Percentiles rank a stretch among this genome's conserved stretches.
Evolutionary conservation across 2,797 vertebrate species (phyloP).

Genomic region (Lerista edwardsae): DNA sequence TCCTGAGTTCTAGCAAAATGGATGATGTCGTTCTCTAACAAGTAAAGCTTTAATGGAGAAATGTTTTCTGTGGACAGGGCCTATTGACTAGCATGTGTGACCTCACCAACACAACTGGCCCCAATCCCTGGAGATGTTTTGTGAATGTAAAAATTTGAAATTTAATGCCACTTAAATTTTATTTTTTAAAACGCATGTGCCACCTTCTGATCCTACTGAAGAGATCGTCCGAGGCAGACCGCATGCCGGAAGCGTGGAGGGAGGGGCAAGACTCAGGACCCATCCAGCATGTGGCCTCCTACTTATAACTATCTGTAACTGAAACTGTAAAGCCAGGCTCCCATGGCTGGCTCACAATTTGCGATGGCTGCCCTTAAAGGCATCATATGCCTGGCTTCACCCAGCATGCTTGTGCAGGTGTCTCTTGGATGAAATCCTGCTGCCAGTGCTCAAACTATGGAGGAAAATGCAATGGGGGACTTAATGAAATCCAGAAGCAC

Average conservation of each 20-base stretch:
- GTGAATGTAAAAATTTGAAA: too few relatives aligned
- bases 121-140: not conserved
- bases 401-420: too few relatives aligned
- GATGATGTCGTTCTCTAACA: not conserved
- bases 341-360: too few relatives aligned
- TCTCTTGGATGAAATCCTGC: not conserved
- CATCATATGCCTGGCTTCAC: not conserved
- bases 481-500: too few relatives aligned
- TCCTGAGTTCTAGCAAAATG: not conserved
- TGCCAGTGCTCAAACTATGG: too few relatives aligned
- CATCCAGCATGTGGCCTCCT: not conserved
- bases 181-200: not conserved
- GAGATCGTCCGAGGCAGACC: too few relatives aligned
- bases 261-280: not conserved
- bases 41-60: not conserved
- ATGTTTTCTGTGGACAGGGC: not conserved
- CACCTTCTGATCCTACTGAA: not conserved
- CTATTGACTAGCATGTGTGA: not conserved
- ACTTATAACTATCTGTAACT: not conserved
- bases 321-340: not conserved
- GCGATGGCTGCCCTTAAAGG: not conserved
- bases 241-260: not conserved
- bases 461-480: too few relatives aligned
- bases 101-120: not conserved
- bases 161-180: too few relatives aligned